Conservation (phyloP, 2,888 invertebrate species). For the Mythimna lalbum region DNA sequence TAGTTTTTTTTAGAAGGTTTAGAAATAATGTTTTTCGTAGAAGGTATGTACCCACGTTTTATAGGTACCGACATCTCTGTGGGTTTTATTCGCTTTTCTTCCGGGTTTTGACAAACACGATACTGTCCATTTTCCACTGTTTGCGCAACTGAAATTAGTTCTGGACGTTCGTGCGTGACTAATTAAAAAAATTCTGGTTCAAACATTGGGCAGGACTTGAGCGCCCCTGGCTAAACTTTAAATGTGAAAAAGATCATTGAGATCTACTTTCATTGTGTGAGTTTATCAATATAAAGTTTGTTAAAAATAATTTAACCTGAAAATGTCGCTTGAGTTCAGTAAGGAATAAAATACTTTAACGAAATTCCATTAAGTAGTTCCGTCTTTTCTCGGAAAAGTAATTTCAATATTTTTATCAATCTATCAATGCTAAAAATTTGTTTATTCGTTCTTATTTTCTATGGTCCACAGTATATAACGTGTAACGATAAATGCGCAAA, state of each 20-base stretch:
- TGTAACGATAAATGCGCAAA: too few species aligned
- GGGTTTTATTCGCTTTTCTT: constrained; percentile 23
- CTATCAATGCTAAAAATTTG: constrained; percentile 22
- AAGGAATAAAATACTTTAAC: constrained; percentile 1
- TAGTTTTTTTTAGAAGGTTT: too few species aligned
- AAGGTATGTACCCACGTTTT: neutral
- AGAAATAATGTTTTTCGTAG: constrained; percentile 3
- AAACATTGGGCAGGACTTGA: constrained; percentile 2
- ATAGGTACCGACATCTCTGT: neutral
- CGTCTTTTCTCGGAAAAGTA: constrained; percentile 10
- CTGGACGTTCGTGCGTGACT: constrained; percentile 23
- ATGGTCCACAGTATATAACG: constrained; percentile 2
- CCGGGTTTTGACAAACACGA: constrained; percentile 28
- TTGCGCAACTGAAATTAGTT: constrained; percentile 30
- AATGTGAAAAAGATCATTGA: too few species aligned
- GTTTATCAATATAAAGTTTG: neutral
- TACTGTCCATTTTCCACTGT: constrained; percentile 23
- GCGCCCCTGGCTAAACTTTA: neutral
- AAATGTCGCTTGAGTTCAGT: neutral
- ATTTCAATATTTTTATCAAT: constrained; percentile 19
- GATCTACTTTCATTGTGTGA: too few species aligned
- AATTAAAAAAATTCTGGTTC: constrained; percentile 34
- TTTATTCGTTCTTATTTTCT: constrained; percentile 28
- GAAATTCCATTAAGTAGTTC: neutral
- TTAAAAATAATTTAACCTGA: neutral